phyloP scores from a whole-genome alignment of 1,140 invertebrate species.

The roundworm (Caenorhabditis elegans) region WBcel235 BX284602.5:9194001-9194500 shows the following conservation, averaged over 20 bases:
- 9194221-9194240: constrained; percentile 3
- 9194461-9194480: too few relatives aligned
- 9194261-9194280: constrained; percentile 23
- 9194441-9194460: too few relatives aligned
- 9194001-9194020: too few relatives aligned
- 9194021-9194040: too few relatives aligned
- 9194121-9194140: background rate
- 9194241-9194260: constrained; percentile 15
- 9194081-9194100: too few relatives aligned
- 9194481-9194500: constrained; percentile 5
- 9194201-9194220: constrained; percentile 26
- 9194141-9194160: constrained; percentile 8
- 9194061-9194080: too few relatives aligned
- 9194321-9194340: background rate
- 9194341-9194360: background rate
- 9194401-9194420: too few relatives aligned
- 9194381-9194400: background rate
- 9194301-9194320: background rate
- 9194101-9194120: background rate
- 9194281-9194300: constrained; percentile 21
- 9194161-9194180: constrained; percentile 6
- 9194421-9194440: too few relatives aligned
- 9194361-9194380: constrained; percentile 2
- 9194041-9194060: too few relatives aligned
- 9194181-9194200: constrained; percentile 6